Evolutionary conservation across 2,888 invertebrate genomes (phyloP), one percentile per base, ranked within the genome.

Genomic region (Hypomecis atomaria): DNA sequence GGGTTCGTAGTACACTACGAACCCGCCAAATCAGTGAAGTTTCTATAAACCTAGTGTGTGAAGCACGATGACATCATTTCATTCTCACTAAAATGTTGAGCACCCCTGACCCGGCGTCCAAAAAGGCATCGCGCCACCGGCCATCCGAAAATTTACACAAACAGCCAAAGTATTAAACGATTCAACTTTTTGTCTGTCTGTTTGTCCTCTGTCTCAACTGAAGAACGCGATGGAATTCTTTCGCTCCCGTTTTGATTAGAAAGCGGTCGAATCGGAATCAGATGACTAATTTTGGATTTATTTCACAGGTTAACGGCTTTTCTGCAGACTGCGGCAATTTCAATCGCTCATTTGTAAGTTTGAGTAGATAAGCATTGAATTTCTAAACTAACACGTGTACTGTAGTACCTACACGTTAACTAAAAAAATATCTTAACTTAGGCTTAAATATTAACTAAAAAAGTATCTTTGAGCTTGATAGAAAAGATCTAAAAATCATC

Each of bases 121-220:
- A 77, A 78, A 78, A 76, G 76, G 73, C 72, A 77, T 70, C 77
- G 71, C 73, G 70, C 71, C 78, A 72, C 64, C 65, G 71, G 81
- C 89, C 87, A 88, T 87, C 75, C 79, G 72, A 85, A 90, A 89
- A 90, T 91, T 89, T 90, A 90, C 89, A 89, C 90, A 90, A 88
- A 79, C 85, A 78, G 80, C 79, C 78, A 77, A 79, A 79, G 86
- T 90, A 91, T 91, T 84, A 87, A 87, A 82, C 79, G 82, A 87
- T 87, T 79, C 83, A 66, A 81, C 82, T 90, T 90, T 90, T 90
- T 90, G 87, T 84, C 73, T 50, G 79, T 78, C 73, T 72, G 78
- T 71, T 70, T 66, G 71, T 76, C 74, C 61, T 74, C 74, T 75
- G 76, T 68, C 75, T 38, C 76, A 70, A 67, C 71, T 71, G 67